phyloP scores from a whole-genome alignment of 2,113 vertebrate genomes.

The Camelus bactrianus region DNA sequence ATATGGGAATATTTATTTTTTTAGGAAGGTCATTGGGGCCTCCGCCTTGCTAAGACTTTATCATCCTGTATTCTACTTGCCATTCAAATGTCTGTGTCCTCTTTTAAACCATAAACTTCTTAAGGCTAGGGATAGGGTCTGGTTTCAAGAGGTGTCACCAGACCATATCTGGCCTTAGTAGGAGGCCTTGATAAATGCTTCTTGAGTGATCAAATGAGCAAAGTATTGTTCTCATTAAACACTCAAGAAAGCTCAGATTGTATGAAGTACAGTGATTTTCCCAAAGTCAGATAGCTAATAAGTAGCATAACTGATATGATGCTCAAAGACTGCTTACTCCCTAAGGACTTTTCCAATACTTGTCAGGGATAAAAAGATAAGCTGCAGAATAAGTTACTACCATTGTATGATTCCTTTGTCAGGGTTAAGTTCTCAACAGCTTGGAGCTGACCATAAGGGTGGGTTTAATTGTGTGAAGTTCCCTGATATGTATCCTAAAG shows the following conservation, averaged over 20 bases:
- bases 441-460: background rate
- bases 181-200: background rate
- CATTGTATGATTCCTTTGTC: background rate
- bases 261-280: background rate
- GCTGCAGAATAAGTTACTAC: background rate
- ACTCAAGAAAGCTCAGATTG: background rate
- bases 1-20: slow-evolving; percentile 1
- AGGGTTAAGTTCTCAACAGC: background rate
- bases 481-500: background rate
- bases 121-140: background rate
- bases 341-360: background rate
- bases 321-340: background rate
- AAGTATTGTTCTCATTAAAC: background rate
- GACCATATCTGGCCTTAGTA: background rate
- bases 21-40: background rate
- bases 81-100: background rate
- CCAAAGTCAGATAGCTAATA: background rate
- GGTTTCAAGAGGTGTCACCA: background rate
- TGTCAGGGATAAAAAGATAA: background rate
- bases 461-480: background rate
- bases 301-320: background rate
- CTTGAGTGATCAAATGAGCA: background rate
- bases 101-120: slow-evolving; percentile 4
- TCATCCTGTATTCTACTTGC: background rate
- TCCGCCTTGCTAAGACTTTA: background rate